Conservation (phyloP, 2,888 invertebrate species). For the Syritta pipiens region DNA sequence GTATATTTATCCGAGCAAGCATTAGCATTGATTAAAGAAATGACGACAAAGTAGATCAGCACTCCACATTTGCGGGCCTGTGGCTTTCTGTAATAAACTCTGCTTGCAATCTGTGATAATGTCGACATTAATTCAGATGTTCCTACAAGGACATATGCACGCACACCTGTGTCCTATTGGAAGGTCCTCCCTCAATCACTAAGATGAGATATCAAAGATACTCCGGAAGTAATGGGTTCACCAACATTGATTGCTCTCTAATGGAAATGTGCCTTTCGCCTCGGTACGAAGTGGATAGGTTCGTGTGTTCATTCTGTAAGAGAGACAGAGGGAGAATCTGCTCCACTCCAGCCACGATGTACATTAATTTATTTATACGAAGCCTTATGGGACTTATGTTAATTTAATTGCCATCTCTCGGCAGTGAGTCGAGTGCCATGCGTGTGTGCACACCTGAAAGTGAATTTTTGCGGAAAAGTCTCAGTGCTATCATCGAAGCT, state of each 20-base stretch:
- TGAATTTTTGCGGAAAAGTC: constrained; percentile 16
- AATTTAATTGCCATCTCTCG: constrained; percentile 59
- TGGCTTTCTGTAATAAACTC: constrained; percentile 55
- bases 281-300: no score
- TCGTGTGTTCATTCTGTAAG: no score
- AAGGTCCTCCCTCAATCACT: constrained; percentile 37
- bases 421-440: constrained; percentile 20
- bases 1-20: constrained; percentile 11
- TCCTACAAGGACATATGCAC: constrained; percentile 12
- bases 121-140: constrained; percentile 57
- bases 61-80: not conserved
- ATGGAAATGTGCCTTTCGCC: constrained; percentile 57
- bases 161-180: not conserved
- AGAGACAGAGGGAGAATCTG: not conserved
- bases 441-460: constrained; percentile 31
- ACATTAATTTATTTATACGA: constrained; percentile 54
- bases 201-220: constrained; percentile 58
- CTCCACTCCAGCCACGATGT: not conserved
- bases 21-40: constrained; percentile 58
- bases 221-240: constrained; percentile 62
- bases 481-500: constrained; percentile 19
- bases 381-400: constrained; percentile 53
- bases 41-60: constrained; percentile 2
- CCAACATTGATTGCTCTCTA: constrained; percentile 65
- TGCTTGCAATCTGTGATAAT: constrained; percentile 63